Percentiles rank a stretch among this genome's conserved stretches.
Conservation (phyloP, 2,888 invertebrate genomes). For the Cataglyphis livida region DNA sequence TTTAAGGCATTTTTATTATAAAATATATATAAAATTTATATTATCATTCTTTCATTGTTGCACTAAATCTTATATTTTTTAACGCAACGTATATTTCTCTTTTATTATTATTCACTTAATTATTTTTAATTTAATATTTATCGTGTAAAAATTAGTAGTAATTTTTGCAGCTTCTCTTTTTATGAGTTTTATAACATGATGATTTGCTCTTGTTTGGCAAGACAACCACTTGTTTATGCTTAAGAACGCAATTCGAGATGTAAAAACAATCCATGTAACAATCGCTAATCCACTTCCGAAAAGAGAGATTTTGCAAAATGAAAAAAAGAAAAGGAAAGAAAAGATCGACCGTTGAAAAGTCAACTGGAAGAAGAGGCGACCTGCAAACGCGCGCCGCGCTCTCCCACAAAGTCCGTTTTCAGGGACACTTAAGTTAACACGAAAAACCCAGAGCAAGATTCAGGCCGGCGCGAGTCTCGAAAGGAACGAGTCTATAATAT, state of each 20-base stretch:
- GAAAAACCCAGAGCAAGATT: conserved; percentile 71
- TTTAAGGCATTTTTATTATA: neutral
- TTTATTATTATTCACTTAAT: neutral
- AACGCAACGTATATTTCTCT: neutral
- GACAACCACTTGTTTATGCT: neutral
- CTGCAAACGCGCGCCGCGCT: conserved; percentile 39
- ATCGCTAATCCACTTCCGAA: conserved; percentile 8
- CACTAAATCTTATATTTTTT: too few relatives aligned
- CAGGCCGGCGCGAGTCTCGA: conserved; percentile 75
- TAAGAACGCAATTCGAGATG: neutral
- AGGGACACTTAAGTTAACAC: conserved; percentile 64
- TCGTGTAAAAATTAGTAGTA: neutral
- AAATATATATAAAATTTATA: neutral
- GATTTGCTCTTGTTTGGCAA: neutral
- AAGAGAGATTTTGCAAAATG: neutral
- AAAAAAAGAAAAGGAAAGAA: neutral
- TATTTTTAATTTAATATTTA: neutral
- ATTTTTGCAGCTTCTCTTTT: neutral
- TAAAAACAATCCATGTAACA: neutral
- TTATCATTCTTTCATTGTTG: too few relatives aligned
- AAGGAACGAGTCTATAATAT: conserved; percentile 82
- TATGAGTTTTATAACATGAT: neutral
- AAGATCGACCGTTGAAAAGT: conserved; percentile 53
- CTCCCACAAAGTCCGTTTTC: conserved; percentile 59
- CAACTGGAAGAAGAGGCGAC: conserved; percentile 21